phyloP scores from a whole-genome alignment of 2,888 invertebrate species.

The Tetropium fuscum region DNA sequence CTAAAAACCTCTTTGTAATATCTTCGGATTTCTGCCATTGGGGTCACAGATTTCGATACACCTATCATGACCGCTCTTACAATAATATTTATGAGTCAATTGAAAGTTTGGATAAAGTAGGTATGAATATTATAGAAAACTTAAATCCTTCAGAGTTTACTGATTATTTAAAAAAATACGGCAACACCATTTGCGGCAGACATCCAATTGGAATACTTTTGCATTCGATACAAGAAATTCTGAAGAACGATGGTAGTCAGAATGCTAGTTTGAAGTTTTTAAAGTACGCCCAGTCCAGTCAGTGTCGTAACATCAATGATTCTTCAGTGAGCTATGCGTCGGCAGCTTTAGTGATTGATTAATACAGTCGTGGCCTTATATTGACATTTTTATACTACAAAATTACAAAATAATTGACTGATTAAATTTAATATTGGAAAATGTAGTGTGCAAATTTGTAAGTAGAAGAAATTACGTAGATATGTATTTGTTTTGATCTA shows the following conservation, averaged over 20 bases:
- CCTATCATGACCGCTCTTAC: conserved; percentile 83
- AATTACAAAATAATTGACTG: conserved; percentile 15
- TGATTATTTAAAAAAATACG: conserved; percentile 93
- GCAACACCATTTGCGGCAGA: conserved; percentile 99
- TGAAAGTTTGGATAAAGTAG: conserved; percentile 93
- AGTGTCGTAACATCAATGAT: conserved; percentile 88
- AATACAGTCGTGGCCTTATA: conserved; percentile 66
- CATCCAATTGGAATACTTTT: conserved; percentile 97
- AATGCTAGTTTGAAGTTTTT: conserved; percentile 88
- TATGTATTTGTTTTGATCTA: not conserved
- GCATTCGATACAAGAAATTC: conserved; percentile 78
- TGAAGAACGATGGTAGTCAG: conserved; percentile 66
- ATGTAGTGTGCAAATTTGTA: conserved; percentile 9
- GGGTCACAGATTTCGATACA: conserved; percentile 93
- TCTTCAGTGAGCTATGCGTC: conserved; percentile 99
- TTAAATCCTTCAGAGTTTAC: conserved; percentile 90
- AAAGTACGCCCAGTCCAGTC: conserved; percentile 97
- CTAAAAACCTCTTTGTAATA: conserved; percentile 93
- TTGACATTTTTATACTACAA: conserved; percentile 14
- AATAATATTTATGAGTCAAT: conserved; percentile 95
- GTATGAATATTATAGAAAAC: conserved; percentile 96
- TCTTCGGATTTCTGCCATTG: conserved; percentile 99
- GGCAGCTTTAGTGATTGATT: conserved; percentile 90
- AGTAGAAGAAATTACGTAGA: not conserved
- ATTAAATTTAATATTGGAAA: conserved; percentile 14